A percentile compares a stretch with the other conserved stretches of the same genome.
phyloP scores from a whole-genome alignment of 2,113 vertebrate species.

The Myocastor coypus region DNA sequence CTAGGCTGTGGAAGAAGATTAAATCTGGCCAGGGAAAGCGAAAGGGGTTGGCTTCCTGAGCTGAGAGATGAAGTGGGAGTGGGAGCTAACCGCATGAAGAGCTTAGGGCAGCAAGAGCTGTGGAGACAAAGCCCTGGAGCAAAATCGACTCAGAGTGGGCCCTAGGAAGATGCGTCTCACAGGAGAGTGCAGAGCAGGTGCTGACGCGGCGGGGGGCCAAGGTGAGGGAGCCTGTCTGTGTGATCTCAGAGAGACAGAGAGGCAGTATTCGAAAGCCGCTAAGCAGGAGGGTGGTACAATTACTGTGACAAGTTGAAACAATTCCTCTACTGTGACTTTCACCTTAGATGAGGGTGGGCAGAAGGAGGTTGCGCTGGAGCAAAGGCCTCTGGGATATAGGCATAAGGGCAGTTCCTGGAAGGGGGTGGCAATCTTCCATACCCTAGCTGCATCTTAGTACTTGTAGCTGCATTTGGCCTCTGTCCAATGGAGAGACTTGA shows the following conservation, averaged over 20 bases:
- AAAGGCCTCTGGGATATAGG: not conserved
- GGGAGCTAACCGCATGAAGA: not conserved
- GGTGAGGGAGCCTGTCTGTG: not conserved
- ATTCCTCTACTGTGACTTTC: not conserved
- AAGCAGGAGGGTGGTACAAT: not conserved
- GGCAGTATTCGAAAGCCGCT: not conserved
- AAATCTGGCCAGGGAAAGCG: not conserved
- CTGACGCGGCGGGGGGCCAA: not conserved
- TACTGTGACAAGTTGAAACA: not conserved
- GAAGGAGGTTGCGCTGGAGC: not conserved
- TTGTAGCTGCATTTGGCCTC: no score
- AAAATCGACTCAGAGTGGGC: not conserved
- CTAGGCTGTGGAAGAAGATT: not conserved
- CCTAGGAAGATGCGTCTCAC: not conserved
- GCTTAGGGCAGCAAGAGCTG: not conserved
- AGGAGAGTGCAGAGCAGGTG: no score
- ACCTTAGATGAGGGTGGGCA: not conserved
- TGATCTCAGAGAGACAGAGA: no score
- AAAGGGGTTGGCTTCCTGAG: not conserved
- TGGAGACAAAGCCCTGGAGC: not conserved
- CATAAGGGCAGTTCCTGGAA: not conserved
- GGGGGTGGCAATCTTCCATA: not conserved
- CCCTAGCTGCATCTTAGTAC: no score
- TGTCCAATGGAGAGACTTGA: not conserved
- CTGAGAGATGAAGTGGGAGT: not conserved